These are phyloP conservation scores for Cygnus olor DNA, from an alignment of 2,797 vertebrate species.

Conservation along the genomic window DNA sequence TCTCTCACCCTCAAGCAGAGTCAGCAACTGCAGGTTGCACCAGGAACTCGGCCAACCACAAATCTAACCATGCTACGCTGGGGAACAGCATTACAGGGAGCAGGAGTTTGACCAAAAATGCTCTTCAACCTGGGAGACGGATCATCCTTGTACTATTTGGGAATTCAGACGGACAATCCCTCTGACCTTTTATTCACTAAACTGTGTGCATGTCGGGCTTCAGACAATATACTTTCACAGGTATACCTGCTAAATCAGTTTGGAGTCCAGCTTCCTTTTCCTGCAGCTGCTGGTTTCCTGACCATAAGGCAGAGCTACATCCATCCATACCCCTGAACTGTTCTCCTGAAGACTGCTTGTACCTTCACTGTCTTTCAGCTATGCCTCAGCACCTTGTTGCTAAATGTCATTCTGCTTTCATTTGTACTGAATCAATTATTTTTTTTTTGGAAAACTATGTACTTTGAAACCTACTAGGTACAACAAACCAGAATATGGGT, in stretches of 20 bases:
- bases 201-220: background rate
- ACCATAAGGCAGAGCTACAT: background rate
- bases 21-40: background rate
- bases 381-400: background rate
- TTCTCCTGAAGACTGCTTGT: background rate
- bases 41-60: fast-evolving
- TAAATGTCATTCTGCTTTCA: background rate
- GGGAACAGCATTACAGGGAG: fast-evolving
- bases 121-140: background rate
- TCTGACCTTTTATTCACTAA: background rate
- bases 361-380: background rate
- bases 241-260: background rate
- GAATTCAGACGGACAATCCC: background rate
- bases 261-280: background rate
- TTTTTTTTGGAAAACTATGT: background rate
- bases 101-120: background rate
- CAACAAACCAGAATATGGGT: background rate
- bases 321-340: background rate
- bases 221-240: background rate
- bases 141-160: background rate
- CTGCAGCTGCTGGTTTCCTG: background rate
- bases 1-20: background rate
- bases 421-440: background rate
- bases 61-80: fast-evolving
- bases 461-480: background rate